These are phyloP conservation scores for Delichon dasypus DNA, from an alignment of 2,797 vertebrate genomes.

Conservation along the genomic window DNA sequence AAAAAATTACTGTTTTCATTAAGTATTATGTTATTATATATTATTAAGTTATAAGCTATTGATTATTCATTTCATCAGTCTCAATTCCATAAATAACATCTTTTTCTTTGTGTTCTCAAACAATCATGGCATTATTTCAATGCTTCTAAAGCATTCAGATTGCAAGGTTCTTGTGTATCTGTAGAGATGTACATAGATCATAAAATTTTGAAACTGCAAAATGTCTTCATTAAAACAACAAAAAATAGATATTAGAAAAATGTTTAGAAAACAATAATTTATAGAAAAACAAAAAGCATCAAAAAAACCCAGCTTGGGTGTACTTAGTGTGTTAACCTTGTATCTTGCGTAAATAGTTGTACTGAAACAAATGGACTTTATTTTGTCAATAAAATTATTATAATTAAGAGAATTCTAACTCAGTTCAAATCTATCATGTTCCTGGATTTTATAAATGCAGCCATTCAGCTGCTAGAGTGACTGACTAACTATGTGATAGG, in stretches of 20 bases:
- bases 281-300: not conserved
- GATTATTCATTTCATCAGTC: not conserved
- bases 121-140: not conserved
- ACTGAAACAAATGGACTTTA: not conserved
- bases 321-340: not conserved
- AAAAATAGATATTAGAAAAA: not conserved
- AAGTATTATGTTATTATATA: not conserved
- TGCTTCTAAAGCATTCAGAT: not conserved
- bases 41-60: not conserved
- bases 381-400: not conserved
- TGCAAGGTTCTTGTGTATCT: not conserved
- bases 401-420: not conserved
- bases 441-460: not conserved
- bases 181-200: not conserved
- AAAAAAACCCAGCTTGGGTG: fast-evolving
- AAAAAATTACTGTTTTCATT: not conserved
- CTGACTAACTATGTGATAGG: not conserved
- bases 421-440: not conserved
- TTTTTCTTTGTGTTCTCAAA: not conserved
- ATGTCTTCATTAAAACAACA: not conserved
- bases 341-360: not conserved
- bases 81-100: not conserved
- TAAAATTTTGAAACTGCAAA: not conserved
- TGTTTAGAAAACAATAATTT: not conserved
- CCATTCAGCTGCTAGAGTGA: not conserved